A percentile compares a stretch with the other conserved stretches of the same genome.
phyloP scores from a whole-genome alignment of 2,113 vertebrate genomes.

The Falcunculus frontatus region DNA sequence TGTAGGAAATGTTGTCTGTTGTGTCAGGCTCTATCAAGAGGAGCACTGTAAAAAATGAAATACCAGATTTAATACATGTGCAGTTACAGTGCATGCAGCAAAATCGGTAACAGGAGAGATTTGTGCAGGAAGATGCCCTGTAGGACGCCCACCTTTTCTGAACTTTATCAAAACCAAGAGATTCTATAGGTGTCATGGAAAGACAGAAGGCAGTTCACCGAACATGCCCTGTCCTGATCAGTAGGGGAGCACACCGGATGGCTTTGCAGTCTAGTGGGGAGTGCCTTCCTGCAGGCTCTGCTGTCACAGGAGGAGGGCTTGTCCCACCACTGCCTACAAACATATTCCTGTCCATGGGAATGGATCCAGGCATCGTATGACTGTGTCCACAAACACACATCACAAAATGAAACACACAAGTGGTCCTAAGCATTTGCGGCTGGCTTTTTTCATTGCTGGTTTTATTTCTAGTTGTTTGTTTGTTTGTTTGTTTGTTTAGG shows the following conservation, averaged over 20 bases:
- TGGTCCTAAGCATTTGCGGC: background rate
- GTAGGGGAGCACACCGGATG: background rate
- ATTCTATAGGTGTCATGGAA: background rate
- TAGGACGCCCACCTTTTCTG: background rate
- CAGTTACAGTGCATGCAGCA: background rate
- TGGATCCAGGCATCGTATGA: fast-evolving
- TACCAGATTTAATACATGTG: background rate
- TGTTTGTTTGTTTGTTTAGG: background rate
- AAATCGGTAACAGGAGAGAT: background rate
- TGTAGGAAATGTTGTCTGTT: background rate
- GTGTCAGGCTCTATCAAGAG: background rate
- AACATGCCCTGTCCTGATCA: background rate
- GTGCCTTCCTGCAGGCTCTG: background rate
- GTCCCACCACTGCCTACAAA: background rate
- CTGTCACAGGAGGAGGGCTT: background rate
- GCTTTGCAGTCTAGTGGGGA: background rate
- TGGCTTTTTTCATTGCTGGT: fast-evolving
- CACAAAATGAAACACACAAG: background rate
- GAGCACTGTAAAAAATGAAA: background rate
- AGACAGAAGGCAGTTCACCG: background rate
- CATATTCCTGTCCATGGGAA: background rate
- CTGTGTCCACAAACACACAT: background rate
- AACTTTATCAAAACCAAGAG: background rate
- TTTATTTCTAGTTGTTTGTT: background rate
- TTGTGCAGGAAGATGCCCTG: background rate